phyloP scores from a whole-genome alignment of 2,113 vertebrate genomes.

The Lagopus muta region DNA sequence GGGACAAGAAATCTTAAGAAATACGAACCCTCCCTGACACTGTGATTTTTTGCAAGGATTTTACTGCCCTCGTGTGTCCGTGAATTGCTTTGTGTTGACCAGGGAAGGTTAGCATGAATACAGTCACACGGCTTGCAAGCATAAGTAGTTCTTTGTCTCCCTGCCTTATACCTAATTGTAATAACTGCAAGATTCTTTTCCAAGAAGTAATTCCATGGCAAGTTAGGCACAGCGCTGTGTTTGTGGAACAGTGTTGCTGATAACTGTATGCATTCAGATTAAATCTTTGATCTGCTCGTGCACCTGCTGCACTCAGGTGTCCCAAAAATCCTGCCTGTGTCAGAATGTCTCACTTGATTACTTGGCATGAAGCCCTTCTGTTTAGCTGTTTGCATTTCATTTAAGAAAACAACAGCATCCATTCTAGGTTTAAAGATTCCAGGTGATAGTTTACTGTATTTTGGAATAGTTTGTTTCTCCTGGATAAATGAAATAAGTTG shows the following conservation, averaged over 20 bases:
- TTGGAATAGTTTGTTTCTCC: not conserved
- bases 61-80: constrained; percentile 63
- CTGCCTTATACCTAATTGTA: not conserved
- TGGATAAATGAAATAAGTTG: not conserved
- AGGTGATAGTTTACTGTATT: not conserved
- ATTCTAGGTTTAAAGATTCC: not conserved
- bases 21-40: not conserved
- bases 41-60: not conserved
- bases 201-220: rapidly evolving
- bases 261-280: rapidly evolving
- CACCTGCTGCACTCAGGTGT: not conserved
- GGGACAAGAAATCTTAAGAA: not conserved
- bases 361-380: not conserved
- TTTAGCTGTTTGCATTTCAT: rapidly evolving
- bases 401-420: not conserved
- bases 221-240: not conserved
- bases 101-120: not conserved
- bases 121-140: not conserved
- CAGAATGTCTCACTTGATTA: not conserved
- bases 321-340: not conserved
- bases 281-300: not conserved
- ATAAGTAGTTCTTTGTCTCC: not conserved
- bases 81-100: rapidly evolving
- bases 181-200: not conserved
- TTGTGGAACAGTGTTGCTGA: not conserved